Conservation (phyloP, 2,888 invertebrate species). For the Griposia aprilina region DNA sequence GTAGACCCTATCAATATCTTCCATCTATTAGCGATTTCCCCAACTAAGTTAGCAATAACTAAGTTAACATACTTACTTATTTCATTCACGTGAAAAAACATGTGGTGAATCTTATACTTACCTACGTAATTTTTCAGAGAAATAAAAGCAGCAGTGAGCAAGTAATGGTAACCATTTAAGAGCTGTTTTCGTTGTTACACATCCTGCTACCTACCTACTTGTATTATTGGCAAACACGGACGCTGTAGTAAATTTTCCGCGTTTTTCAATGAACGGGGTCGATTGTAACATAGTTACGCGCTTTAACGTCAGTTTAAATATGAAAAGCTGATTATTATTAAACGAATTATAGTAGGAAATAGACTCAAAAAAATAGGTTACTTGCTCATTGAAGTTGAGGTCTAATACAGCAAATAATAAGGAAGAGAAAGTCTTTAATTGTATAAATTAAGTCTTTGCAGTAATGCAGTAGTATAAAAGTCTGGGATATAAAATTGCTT, state of each 20-base stretch:
- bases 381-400: slow-evolving; percentile 8
- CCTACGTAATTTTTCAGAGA: too few relatives aligned
- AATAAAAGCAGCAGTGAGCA: not conserved
- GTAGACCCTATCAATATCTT: too few relatives aligned
- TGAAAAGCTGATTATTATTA: slow-evolving; percentile 23
- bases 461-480: not conserved
- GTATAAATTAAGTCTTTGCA: slow-evolving; percentile 1
- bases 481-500: not conserved
- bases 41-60: too few relatives aligned
- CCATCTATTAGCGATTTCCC: too few relatives aligned
- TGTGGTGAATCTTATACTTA: not conserved
- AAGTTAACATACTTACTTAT: too few relatives aligned
- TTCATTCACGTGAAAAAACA: not conserved
- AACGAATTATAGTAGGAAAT: slow-evolving; percentile 56
- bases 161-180: not conserved
- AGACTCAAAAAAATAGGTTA: slow-evolving; percentile 45
- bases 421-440: slow-evolving; percentile 9
- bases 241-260: slow-evolving; percentile 31
- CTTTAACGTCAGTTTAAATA: slow-evolving; percentile 12
- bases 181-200: not conserved
- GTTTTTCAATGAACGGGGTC: slow-evolving; percentile 33
- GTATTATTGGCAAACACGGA: slow-evolving; percentile 42
- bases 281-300: slow-evolving; percentile 14
- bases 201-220: not conserved
- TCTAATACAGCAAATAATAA: slow-evolving; percentile 17